Base-by-base conservation (phyloP, 2,113 vertebrate species). In the Pelvicachromis taeniatus region DNA sequence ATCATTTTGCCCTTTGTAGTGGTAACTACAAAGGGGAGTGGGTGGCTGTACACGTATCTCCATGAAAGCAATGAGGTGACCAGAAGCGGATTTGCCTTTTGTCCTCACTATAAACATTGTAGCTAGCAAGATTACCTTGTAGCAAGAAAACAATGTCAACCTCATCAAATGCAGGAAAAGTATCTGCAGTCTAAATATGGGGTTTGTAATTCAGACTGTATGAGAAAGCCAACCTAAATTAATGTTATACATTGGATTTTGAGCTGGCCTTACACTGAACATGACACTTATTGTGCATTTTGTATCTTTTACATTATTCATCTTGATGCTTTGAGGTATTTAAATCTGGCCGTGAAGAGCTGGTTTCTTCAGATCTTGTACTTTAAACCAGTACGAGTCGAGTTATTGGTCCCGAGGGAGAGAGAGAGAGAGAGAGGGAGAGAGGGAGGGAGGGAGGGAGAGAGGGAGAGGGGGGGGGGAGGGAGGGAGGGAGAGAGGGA, bases 61-160 rank as follows among this genome's bases (percentile, higher is more conserved):
- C 42, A 50, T 19, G 23, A 50, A 29, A 31, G 23, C 42, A 31
- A 0, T 19, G 21, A 73, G 29, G 40, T 73, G 23, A 73, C 14
- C 14, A 73, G 65, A 73, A 73, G 48, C 23, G 0, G 65, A 16
- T 70, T 40, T 48, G 65, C 21, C 38, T 10, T 10, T 70, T 70
- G 65, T 70, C 13, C 38, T 45, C 40, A 48, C 65, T 48, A 17
- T 26, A 73, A 70, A 23, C 17, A 23, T 17, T 45, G 38, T 70
- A 26, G 21, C 23, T 48, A 48, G 6, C 4, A 16, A 40, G n/a
- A 23, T 65, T 65, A 0, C 38, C n/a, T 42, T 68, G n/a, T 42
- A 16, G 33, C 40, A 17, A 29, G 65, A 4, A 48, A 26, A 70
- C 9, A 70, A 17, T 26, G 40, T 48, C 21, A 48, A 29, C 10